These are phyloP conservation scores for Lamellibrachia columna DNA, from an alignment of 2,888 invertebrate genomes.

Conservation along the genomic window DNA sequence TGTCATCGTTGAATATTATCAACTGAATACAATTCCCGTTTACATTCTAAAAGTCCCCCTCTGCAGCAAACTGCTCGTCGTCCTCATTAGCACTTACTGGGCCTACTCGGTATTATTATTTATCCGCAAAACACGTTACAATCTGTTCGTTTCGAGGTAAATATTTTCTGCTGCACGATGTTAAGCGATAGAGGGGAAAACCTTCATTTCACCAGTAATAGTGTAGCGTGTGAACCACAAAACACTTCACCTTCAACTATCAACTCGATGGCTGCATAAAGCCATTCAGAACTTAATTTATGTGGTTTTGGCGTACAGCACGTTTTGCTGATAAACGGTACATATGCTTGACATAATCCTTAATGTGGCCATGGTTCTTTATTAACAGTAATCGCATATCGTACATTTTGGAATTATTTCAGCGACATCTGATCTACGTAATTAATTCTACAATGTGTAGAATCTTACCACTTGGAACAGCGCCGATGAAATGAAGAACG, in stretches of 20 bases:
- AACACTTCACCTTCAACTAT: too few relatives aligned
- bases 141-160: too few relatives aligned
- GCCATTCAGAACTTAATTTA: too few relatives aligned
- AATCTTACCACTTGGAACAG: neutral
- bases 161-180: too few relatives aligned
- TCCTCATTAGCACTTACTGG: neutral
- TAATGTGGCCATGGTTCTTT: neutral
- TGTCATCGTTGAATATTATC: neutral
- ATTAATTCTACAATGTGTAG: neutral
- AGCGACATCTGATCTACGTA: neutral
- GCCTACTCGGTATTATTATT: neutral
- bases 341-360: neutral
- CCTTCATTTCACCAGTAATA: too few relatives aligned
- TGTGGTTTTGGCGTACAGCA: too few relatives aligned
- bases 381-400: neutral
- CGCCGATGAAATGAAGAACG: constrained; percentile 27
- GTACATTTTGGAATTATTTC: neutral
- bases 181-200: too few relatives aligned
- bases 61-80: neutral
- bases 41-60: neutral
- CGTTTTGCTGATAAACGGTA: too few relatives aligned
- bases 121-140: too few relatives aligned
- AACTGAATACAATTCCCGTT: neutral
- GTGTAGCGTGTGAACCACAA: too few relatives aligned
- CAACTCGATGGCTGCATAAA: too few relatives aligned